Conservation (phyloP, 2,888 invertebrate genomes). For the Aelia acuminata region DNA sequence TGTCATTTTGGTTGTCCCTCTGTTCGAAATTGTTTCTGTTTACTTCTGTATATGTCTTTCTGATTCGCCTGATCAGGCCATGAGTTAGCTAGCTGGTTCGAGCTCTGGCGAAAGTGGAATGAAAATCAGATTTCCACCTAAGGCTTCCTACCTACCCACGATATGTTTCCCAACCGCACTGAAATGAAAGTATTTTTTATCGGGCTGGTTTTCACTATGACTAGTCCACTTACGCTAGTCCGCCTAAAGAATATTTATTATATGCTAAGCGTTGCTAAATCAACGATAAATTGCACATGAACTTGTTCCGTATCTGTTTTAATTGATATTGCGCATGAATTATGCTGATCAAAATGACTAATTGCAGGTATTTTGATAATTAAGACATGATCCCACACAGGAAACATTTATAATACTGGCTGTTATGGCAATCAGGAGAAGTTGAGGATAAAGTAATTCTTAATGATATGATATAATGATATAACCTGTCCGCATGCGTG, state of each 20-base stretch:
- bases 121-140: conserved; percentile 38
- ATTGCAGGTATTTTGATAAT: not conserved
- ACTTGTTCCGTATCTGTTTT: not conserved
- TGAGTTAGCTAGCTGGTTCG: not conserved
- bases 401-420: not conserved
- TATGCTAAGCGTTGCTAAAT: not conserved
- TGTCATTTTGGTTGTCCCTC: not conserved
- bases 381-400: not conserved
- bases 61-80: not conserved
- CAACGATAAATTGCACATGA: not conserved
- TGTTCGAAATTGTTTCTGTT: not conserved
- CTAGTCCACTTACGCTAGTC: not conserved
- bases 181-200: not conserved
- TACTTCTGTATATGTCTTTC: not conserved
- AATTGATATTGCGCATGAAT: not conserved
- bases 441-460: not conserved
- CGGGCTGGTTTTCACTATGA: conserved; percentile 33
- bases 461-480: no score
- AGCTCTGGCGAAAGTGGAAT: not conserved
- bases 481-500: no score
- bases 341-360: not conserved
- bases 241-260: not conserved
- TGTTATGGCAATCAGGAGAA: not conserved
- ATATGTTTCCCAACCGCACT: conserved; percentile 8
- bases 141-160: not conserved